Percentiles rank a stretch among this genome's conserved stretches.
Conservation (phyloP, 2,797 vertebrate genomes). For the Sylvilagus floridanus region DNA sequence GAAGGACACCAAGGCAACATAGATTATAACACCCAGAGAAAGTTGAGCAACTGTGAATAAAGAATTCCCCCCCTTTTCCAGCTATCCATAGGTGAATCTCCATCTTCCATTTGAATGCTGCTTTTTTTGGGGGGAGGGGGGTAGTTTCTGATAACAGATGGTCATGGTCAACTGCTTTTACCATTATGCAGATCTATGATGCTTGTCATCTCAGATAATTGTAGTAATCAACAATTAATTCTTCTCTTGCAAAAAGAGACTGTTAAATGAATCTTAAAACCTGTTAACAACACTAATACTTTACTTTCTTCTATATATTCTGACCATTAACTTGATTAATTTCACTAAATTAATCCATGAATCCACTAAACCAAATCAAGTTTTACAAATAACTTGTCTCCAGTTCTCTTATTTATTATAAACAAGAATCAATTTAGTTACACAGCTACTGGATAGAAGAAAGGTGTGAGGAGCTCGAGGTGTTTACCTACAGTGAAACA, state of each 20-base stretch:
- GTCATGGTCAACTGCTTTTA: not conserved
- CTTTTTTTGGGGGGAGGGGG: not conserved
- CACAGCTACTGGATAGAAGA: not conserved
- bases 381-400: constrained; percentile 39
- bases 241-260: constrained; percentile 43
- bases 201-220: constrained; percentile 37
- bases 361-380: constrained; percentile 49
- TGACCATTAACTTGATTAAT: constrained; percentile 55
- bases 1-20: constrained; percentile 27
- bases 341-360: constrained; percentile 16
- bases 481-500: not conserved
- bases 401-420: constrained; percentile 36
- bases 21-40: not conserved
- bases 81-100: not conserved
- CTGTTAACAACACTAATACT: not conserved
- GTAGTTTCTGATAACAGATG: not conserved
- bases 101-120: not conserved
- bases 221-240: constrained; percentile 5
- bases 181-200: not conserved
- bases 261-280: constrained; percentile 59
- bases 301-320: constrained; percentile 34
- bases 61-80: not conserved
- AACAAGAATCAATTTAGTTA: constrained; percentile 23
- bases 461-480: not conserved
- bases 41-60: not conserved